Evolutionary conservation across 2,888 invertebrate species (phyloP).

Genomic region (Cylindroiulus punctatus): DNA sequence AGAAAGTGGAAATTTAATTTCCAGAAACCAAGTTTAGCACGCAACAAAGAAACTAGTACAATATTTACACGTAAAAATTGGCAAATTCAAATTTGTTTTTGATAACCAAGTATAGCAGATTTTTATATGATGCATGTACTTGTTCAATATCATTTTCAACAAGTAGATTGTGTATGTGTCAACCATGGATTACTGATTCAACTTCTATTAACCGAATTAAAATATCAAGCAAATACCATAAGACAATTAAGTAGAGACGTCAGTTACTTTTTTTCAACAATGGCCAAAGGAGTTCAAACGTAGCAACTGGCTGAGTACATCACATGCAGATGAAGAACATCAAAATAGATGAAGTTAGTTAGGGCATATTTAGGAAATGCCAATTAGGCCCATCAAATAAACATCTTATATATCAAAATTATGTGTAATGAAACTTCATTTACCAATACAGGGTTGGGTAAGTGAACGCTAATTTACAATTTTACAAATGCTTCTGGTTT

Average conservation of each 20-base stretch:
- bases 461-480: constrained; percentile 42
- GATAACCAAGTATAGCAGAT: too few relatives aligned
- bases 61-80: neutral
- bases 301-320: constrained; percentile 34
- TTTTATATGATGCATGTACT: too few relatives aligned
- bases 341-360: constrained; percentile 10
- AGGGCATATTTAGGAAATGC: constrained; percentile 26
- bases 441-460: constrained; percentile 16
- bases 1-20: neutral
- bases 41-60: neutral
- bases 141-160: too few relatives aligned
- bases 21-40: neutral
- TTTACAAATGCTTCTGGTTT: constrained; percentile 12
- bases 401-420: neutral
- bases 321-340: constrained; percentile 11
- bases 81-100: neutral
- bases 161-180: too few relatives aligned
- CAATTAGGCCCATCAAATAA: constrained; percentile 21
- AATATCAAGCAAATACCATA: neutral
- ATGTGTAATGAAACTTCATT: neutral
- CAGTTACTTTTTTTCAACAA: constrained; percentile 4
- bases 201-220: too few relatives aligned
- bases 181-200: too few relatives aligned
- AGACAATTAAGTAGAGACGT: neutral
- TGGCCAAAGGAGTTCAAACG: neutral